phyloP scores from a whole-genome alignment of 2,797 vertebrate species.

The Danionella dracula region DNA sequence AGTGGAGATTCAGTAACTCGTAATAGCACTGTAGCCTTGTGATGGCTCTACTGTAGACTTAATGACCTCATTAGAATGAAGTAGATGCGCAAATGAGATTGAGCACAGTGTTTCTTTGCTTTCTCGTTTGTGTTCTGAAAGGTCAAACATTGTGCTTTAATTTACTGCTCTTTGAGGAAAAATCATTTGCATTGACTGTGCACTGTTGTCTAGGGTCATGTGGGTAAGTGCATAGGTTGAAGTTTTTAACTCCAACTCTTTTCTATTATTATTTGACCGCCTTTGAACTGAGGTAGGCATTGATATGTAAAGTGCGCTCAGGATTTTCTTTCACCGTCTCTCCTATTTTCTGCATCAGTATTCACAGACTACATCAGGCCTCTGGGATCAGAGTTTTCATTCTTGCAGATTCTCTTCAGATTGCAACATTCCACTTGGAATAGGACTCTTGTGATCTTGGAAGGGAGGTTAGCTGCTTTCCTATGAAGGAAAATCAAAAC shows the following conservation, averaged over 20 bases:
- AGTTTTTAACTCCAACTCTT: constrained; percentile 40
- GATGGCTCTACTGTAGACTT: background rate
- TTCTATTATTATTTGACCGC: constrained; percentile 43
- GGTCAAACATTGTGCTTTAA: background rate
- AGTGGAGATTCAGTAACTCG: background rate
- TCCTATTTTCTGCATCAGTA: constrained; percentile 40
- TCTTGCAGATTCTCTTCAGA: constrained; percentile 7
- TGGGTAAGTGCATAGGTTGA: background rate
- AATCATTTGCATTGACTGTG: background rate
- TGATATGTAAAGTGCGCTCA: constrained; percentile 64
- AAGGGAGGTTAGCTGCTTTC: constrained; percentile 5
- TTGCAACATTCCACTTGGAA: constrained; percentile 34
- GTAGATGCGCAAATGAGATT: background rate
- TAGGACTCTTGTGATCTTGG: constrained; percentile 29
- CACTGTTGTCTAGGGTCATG: background rate
- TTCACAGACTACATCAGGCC: constrained; percentile 40
- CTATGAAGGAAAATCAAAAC: constrained; percentile 13
- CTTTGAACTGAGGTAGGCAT: constrained; percentile 42
- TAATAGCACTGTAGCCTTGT: background rate
- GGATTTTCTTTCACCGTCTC: constrained; percentile 22
- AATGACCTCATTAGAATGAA: background rate
- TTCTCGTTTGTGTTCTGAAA: background rate
- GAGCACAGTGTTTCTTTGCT: too few relatives aligned
- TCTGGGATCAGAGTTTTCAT: constrained; percentile 32
- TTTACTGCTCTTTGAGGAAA: background rate